Evolutionary conservation across 2,888 invertebrate genomes (phyloP), one percentile per base, ranked within the genome.

Genomic region (Dilophus febrilis): DNA sequence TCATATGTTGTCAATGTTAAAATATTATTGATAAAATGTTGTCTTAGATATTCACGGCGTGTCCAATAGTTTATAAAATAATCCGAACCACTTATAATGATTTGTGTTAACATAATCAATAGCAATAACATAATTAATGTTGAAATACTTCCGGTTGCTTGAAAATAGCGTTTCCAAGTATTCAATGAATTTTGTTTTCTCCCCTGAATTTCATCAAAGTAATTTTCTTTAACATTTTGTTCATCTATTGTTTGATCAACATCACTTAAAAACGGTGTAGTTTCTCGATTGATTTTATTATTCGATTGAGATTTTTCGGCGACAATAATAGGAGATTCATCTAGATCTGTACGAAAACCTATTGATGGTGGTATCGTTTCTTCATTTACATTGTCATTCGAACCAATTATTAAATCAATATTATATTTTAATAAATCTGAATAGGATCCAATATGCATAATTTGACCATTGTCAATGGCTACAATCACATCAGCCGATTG

Each of bases 1-100:
- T 62, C 58, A 7, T 49, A 47, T 17, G 60, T 58, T 22, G 8
- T 6, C 8, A 22, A 22, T 22, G 22, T 22, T 8, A 22, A 6
- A 8, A 8, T 6, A 22, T 22, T 22, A 22, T 22, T 22, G 29
- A 61, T 48, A 14, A 45, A 48, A 11, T 48, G 46, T 1, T 52
- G 49, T 26, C 60, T 47, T 27, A 55, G 47, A 45, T 56, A 53
- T 46, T 62, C 62, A 42, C 61, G 59, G 38, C 60, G 57, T 1
- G 62, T 58, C 74, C 74, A 77, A 46, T 67, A 68, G 42, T 69
- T 70, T 1, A 75, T 64, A 58, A 73, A 77, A 46, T 65, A 75
- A 47, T 77, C 77, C 0, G 67, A 66, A 2, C 67, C 68, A 47
- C 71, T 74, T 29, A 70, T 70, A 1, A 66, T 53, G 1, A 59